A percentile compares a stretch with the other conserved stretches of the same genome.
These are phyloP conservation scores for Himalopsyche anomala DNA, from an alignment of 2,888 invertebrate species.

Conservation along the genomic window DNA sequence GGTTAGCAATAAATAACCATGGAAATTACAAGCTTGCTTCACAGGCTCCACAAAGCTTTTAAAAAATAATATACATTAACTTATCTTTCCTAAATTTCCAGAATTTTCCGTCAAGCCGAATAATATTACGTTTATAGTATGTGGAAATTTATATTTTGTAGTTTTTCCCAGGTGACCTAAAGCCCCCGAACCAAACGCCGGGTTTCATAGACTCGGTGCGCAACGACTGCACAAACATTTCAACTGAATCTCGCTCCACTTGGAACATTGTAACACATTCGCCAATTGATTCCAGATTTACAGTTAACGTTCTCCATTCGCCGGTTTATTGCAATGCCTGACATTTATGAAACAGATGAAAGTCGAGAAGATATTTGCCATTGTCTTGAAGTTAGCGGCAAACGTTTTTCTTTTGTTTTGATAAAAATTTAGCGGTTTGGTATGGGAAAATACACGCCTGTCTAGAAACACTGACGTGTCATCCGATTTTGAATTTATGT, in stretches of 20 bases:
- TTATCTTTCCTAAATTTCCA: no score
- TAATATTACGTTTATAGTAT: no score
- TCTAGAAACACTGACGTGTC: neutral
- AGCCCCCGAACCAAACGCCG: no score
- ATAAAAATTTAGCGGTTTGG: neutral
- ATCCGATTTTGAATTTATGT: neutral
- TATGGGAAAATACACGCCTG: neutral
- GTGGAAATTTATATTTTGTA: no score
- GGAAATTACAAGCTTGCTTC: no score
- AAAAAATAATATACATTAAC: no score
- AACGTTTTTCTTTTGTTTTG: conserved; percentile 1
- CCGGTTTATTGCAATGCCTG: neutral
- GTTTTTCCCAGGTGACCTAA: no score
- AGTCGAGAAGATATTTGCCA: neutral
- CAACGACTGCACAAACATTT: neutral
- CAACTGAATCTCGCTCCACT: neutral
- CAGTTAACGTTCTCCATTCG: conserved; percentile 47
- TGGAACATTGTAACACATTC: conserved; percentile 50
- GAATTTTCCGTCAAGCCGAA: no score
- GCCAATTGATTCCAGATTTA: conserved; percentile 52
- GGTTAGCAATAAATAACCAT: no score
- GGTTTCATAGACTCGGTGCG: neutral
- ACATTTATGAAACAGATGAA: conserved; percentile 35
- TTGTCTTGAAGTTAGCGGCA: neutral
- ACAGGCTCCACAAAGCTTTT: no score